These are phyloP conservation scores for Tachypleus tridentatus DNA, from an alignment of 1,140 invertebrate species.

Conservation along the genomic window DNA sequence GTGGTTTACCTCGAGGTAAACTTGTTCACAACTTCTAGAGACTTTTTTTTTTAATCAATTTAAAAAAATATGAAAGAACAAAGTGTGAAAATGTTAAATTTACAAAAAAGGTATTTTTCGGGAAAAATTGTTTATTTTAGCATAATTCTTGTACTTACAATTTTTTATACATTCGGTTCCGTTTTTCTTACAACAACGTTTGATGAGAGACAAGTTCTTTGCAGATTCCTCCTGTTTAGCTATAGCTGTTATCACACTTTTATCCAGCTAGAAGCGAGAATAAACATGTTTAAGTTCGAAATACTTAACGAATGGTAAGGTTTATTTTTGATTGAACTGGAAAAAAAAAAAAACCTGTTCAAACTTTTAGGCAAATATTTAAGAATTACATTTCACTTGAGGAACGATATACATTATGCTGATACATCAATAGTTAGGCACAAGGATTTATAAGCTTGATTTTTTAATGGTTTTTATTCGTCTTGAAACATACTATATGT, in stretches of 20 bases:
- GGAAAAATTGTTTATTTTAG: constrained; percentile 2
- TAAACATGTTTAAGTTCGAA: too few species aligned
- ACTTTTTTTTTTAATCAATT: background rate
- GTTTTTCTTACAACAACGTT: constrained; percentile 24
- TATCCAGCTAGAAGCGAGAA: constrained; percentile 34
- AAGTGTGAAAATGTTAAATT: background rate
- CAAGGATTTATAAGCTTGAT: too few species aligned
- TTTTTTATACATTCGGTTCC: constrained; percentile 7
- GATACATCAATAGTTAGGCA: too few species aligned
- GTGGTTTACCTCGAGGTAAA: too few species aligned
- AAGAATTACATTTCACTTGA: too few species aligned
- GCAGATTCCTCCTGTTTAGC: constrained; percentile 21
- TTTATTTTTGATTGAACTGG: background rate
- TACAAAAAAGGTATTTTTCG: constrained; percentile 3
- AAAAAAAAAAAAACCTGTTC: constrained; percentile 4
- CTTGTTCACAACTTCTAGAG: background rate
- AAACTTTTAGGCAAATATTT: background rate
- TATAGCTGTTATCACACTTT: constrained; percentile 33
- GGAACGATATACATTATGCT: too few species aligned
- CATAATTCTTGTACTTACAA: constrained; percentile 3
- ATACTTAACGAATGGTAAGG: too few species aligned
- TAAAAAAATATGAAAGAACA: background rate
- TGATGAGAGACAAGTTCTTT: constrained; percentile 20
- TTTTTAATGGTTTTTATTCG: too few species aligned
- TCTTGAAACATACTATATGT: too few species aligned